A percentile compares a stretch with the other conserved stretches of the same genome.
Conservation (phyloP, 2,797 vertebrate genomes). For the Dermochelys coriacea region DNA sequence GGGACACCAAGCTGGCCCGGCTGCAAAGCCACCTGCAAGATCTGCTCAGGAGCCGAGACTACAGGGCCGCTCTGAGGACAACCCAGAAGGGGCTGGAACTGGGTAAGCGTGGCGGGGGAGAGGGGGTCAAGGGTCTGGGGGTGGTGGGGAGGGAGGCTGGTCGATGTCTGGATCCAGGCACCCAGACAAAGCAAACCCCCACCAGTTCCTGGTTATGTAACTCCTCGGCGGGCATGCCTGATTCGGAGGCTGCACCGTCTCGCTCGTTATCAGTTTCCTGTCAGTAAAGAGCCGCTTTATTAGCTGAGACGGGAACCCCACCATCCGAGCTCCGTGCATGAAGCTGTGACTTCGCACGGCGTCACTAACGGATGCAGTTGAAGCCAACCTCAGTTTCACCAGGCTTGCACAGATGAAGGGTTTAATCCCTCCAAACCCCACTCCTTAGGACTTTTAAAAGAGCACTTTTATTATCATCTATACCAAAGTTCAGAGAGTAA, state of each 20-base stretch:
- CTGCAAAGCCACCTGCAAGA: constrained; percentile 43
- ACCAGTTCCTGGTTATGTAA: background rate
- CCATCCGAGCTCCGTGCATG: no score
- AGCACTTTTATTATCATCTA: background rate
- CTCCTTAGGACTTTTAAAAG: no score
- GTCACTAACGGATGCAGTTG: rapidly evolving
- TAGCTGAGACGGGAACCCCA: background rate
- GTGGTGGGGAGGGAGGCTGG: background rate
- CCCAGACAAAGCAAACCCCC: background rate
- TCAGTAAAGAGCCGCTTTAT: background rate
- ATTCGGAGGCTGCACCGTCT: no score
- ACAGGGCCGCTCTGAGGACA: constrained; percentile 82
- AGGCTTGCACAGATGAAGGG: background rate
- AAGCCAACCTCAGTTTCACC: background rate
- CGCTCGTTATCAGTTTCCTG: no score
- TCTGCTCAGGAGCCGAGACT: constrained; percentile 79
- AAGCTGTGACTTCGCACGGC: no score
- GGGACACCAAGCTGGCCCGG: constrained; percentile 56
- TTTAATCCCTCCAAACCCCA: background rate
- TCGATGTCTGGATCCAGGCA: background rate
- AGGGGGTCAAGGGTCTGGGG: background rate
- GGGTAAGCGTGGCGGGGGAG: constrained; percentile 81
- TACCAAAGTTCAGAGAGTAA: background rate
- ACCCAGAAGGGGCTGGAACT: constrained; percentile 80
- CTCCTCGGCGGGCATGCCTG: background rate